Evolutionary conservation across 2,797 vertebrate genomes (phyloP), one percentile per base, ranked within the genome.

Genomic region (Yasuhikotakia modesta): DNA sequence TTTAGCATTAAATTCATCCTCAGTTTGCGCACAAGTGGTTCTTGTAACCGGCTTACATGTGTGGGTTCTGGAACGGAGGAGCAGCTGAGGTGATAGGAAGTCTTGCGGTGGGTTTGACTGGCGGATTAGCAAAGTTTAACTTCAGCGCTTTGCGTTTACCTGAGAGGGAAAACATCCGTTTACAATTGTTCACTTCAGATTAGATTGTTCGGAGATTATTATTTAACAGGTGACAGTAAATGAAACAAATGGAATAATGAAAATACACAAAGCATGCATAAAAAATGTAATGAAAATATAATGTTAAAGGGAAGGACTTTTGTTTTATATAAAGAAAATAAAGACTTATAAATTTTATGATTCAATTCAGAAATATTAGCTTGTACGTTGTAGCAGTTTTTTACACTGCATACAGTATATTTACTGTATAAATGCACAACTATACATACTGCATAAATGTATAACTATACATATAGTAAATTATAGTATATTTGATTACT

Each of bases 131-230:
- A 89, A 99, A 99, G 90, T 98, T 99, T 92, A 99, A 92, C 94
- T 99, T 99, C 90, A 99, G 93, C 86, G 97, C 97, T 95, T 96
- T 98, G 87, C 98, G 97, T 94, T 99, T 99, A 94, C 95, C 98
- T 99, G 91, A 72, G 74, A 87, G 88, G 87, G 87, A 88, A 81
- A 88, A 70, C 83, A 88, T 86, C 13, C 87, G 84, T 83, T 61
- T 10, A 32, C 13, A 30, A 0, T 11, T 39, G 78, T 79, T 87
- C 82, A 85, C 66, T 82, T 19, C 27, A 82, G 63, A 77, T 35
- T 76, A 46, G 13, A 82, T 43, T 53, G n/a, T 5, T 19, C 22
- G 14, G 24, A 0, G 5, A 5, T 16, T n/a, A n/a, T 24, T 17
- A 17, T 32, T 22, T 73, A 1, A 27, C 46, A 39, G 8, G 35